Conservation (phyloP, 2,888 invertebrate genomes). For the Drosophila tanythrix region DNA sequence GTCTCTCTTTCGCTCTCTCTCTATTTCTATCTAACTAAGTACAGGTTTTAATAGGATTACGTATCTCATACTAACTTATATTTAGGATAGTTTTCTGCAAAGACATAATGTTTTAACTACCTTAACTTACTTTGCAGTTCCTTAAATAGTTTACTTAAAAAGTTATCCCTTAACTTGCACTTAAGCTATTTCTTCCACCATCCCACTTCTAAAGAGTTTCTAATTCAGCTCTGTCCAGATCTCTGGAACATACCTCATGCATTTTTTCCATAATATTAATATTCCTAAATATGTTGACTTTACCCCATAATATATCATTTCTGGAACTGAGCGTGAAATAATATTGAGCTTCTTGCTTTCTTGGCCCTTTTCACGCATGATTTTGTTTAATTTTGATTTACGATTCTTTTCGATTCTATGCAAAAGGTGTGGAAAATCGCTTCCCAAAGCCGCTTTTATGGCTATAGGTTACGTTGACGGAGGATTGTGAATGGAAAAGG, state of each 20-base stretch:
- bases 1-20: not conserved
- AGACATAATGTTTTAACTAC: not conserved
- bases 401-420: constrained; percentile 28
- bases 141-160: not conserved
- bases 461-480: constrained; percentile 3
- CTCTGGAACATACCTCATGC: too few relatives aligned
- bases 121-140: not conserved
- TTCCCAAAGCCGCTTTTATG: constrained; percentile 40
- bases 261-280: not conserved
- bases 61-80: not conserved
- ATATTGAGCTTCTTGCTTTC: constrained; percentile 13
- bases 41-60: not conserved
- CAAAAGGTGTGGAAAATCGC: constrained; percentile 53
- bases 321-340: constrained; percentile 23
- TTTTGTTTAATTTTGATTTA: constrained; percentile 52
- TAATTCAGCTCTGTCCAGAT: not conserved
- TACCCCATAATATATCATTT: not conserved
- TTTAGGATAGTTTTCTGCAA: not conserved
- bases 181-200: not conserved
- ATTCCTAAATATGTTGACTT: not conserved
- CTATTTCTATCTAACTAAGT: not conserved
- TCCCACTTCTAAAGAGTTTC: not conserved
- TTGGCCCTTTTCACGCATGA: constrained; percentile 37
- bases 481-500: constrained; percentile 4
- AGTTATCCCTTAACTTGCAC: not conserved